Evolutionary conservation across 2,888 invertebrate species (phyloP).

Genomic region (Sinotaia quadrata): DNA sequence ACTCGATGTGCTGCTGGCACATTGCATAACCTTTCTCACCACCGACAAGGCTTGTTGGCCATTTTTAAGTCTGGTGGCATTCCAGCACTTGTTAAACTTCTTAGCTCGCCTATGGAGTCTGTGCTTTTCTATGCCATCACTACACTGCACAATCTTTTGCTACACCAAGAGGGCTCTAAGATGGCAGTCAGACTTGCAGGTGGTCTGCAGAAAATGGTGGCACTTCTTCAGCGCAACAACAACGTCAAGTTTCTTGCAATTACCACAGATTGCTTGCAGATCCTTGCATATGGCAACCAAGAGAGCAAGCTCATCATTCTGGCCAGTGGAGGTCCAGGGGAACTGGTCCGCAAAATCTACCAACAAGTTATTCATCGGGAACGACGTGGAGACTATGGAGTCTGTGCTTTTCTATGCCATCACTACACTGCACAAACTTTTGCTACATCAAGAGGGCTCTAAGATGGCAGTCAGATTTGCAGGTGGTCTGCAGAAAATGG

Average conservation of each 20-base stretch:
- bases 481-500: too few relatives aligned
- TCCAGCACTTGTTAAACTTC: slow-evolving; percentile 94
- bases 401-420: too few relatives aligned
- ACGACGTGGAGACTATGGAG: too few relatives aligned
- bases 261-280: slow-evolving; percentile 99
- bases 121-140: slow-evolving; percentile 99
- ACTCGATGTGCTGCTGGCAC: slow-evolving; percentile 98
- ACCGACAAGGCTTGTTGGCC: slow-evolving; percentile 94
- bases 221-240: slow-evolving; percentile 90
- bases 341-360: too few relatives aligned
- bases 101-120: slow-evolving; percentile 96
- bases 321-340: too few relatives aligned
- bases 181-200: slow-evolving; percentile 97
- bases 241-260: slow-evolving; percentile 98
- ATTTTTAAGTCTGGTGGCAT: slow-evolving; percentile 99
- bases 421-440: too few relatives aligned
- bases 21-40: slow-evolving; percentile 97
- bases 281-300: slow-evolving; percentile 97
- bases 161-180: slow-evolving; percentile 98
- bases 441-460: too few relatives aligned
- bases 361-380: too few relatives aligned
- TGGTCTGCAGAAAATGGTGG: slow-evolving; percentile 88
- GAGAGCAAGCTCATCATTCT: too few relatives aligned
- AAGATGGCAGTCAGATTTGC: too few relatives aligned
- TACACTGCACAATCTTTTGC: slow-evolving; percentile 94